phyloP scores from a whole-genome alignment of 1,140 invertebrate species.

The Drosophila nigromelanica region DNA sequence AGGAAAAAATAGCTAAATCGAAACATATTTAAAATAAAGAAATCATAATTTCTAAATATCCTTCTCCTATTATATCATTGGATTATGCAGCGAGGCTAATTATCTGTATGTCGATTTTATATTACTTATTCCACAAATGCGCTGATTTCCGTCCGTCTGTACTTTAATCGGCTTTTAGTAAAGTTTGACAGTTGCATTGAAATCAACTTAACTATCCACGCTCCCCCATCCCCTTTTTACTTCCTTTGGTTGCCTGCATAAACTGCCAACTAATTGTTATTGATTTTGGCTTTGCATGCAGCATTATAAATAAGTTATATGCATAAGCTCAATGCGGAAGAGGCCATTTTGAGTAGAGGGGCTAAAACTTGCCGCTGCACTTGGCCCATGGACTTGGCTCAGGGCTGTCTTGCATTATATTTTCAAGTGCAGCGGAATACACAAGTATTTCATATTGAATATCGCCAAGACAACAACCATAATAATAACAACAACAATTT shows the following conservation, averaged over 20 bases:
- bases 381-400: conserved; percentile 8
- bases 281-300: conserved; percentile 46
- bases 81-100: too few relatives aligned
- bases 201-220: conserved; percentile 22
- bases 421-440: conserved; percentile 28
- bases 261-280: conserved; percentile 49
- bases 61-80: too few relatives aligned
- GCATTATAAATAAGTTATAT: conserved; percentile 17
- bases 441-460: conserved; percentile 25
- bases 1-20: too few relatives aligned
- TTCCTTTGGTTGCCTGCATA: conserved; percentile 10
- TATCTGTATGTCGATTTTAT: too few relatives aligned
- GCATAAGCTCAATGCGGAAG: conserved; percentile 8
- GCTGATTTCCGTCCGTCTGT: background rate
- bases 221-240: background rate
- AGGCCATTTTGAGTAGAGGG: background rate
- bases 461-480: conserved; percentile 42
- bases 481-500: conserved; percentile 11
- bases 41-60: too few relatives aligned
- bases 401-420: conserved; percentile 10
- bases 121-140: too few relatives aligned
- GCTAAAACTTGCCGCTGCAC: conserved; percentile 23
- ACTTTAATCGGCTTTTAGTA: background rate
- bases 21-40: too few relatives aligned
- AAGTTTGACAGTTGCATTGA: conserved; percentile 27